These are phyloP conservation scores for Agrypnus murinus DNA, from an alignment of 2,888 invertebrate species.

Conservation along the genomic window DNA sequence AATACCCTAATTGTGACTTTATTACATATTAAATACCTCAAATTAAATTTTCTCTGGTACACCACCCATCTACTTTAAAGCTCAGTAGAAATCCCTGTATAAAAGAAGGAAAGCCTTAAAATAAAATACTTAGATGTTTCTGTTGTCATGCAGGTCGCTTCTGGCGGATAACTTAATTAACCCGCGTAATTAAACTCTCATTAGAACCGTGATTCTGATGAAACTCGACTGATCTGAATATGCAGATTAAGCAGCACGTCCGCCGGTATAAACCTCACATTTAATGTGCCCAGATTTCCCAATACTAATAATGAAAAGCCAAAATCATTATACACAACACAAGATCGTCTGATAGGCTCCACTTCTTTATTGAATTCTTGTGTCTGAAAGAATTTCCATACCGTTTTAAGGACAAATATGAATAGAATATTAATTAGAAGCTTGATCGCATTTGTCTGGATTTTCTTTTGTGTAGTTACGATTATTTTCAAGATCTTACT, in stretches of 20 bases:
- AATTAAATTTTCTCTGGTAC: conserved; percentile 9
- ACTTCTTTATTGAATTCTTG: not conserved
- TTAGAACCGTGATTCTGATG: conserved; percentile 64
- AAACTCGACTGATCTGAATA: conserved; percentile 65
- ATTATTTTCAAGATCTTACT: no score
- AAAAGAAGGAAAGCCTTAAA: conserved; percentile 32
- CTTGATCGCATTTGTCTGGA: no score
- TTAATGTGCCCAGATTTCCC: conserved; percentile 61
- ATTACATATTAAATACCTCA: not conserved
- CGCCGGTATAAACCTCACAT: conserved; percentile 61
- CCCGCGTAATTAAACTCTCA: conserved; percentile 66
- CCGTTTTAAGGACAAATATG: not conserved
- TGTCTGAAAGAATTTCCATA: conserved; percentile 8
- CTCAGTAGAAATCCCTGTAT: not conserved
- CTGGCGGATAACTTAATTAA: conserved; percentile 63
- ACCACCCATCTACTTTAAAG: not conserved
- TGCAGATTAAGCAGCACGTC: conserved; percentile 66
- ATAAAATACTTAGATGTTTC: conserved; percentile 44
- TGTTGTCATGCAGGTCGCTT: conserved; percentile 57
- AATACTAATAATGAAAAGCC: conserved; percentile 55
- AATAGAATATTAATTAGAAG: not conserved
- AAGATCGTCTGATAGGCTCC: not conserved
- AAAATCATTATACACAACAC: conserved; percentile 38
- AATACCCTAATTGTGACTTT: not conserved
- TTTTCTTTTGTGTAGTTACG: no score